Conservation (phyloP, 2,888 invertebrate genomes). For the Pheosia gnoma region DNA sequence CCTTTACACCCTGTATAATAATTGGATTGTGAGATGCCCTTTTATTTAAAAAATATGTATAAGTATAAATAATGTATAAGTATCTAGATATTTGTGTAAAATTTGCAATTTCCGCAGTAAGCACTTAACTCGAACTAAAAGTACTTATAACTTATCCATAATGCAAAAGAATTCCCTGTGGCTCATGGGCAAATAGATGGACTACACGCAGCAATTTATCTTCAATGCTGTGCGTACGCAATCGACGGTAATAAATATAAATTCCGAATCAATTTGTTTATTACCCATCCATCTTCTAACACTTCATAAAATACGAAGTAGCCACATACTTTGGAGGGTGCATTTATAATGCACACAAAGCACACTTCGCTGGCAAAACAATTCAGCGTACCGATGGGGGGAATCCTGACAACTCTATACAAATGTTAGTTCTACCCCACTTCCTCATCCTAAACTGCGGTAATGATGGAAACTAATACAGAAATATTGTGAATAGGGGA, state of each 20-base stretch:
- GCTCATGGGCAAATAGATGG: neutral
- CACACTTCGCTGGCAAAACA: conserved; percentile 51
- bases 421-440: conserved; percentile 52
- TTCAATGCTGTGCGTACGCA: conserved; percentile 20
- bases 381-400: conserved; percentile 47
- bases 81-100: too few species aligned
- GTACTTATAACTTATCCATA: neutral
- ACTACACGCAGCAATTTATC: conserved; percentile 16
- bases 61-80: too few species aligned
- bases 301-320: conserved; percentile 60
- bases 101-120: too few species aligned
- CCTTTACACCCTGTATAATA: too few species aligned
- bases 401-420: conserved; percentile 49
- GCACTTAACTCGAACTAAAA: too few species aligned
- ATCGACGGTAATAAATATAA: conserved; percentile 61
- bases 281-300: conserved; percentile 63
- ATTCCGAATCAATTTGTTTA: conserved; percentile 62
- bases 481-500: conserved; percentile 27
- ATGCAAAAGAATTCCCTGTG: neutral
- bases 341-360: conserved; percentile 73
- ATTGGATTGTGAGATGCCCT: too few species aligned
- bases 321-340: conserved; percentile 63
- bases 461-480: conserved; percentile 43
- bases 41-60: too few species aligned
- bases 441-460: conserved; percentile 39